phyloP scores from a whole-genome alignment of 2,113 vertebrate genomes.

The Acrocephalus kingi region DNA sequence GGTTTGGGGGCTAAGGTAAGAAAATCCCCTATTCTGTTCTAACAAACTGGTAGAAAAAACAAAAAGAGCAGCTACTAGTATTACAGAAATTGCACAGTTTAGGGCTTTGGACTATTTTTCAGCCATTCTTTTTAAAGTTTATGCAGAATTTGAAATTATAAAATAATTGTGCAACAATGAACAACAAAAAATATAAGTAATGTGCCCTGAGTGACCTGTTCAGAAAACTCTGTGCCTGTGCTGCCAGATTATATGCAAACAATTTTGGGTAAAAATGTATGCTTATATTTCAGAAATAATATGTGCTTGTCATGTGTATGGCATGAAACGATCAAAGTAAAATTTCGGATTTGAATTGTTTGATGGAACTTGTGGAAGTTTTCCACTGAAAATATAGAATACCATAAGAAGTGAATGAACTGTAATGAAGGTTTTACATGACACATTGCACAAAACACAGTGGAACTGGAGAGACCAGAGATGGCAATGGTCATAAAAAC shows the following conservation, averaged over 20 bases:
- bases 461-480: not conserved
- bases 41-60: not conserved
- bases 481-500: not conserved
- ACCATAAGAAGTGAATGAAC: not conserved
- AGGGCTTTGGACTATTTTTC: not conserved
- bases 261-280: not conserved
- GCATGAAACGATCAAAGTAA: not conserved
- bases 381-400: not conserved
- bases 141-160: not conserved
- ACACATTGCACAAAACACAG: not conserved
- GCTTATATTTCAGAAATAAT: not conserved
- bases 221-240: not conserved
- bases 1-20: not conserved
- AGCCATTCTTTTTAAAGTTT: not conserved
- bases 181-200: not conserved
- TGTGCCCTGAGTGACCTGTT: not conserved
- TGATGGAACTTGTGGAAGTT: not conserved
- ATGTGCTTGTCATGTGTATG: not conserved
- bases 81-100: not conserved
- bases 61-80: not conserved
- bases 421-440: not conserved
- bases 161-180: not conserved
- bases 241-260: not conserved
- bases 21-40: not conserved
- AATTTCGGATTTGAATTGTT: not conserved